Percentiles rank a stretch among this genome's conserved stretches.
These are phyloP conservation scores for Eriocheir sinensis DNA, from an alignment of 1,140 invertebrate species.

Conservation along the genomic window DNA sequence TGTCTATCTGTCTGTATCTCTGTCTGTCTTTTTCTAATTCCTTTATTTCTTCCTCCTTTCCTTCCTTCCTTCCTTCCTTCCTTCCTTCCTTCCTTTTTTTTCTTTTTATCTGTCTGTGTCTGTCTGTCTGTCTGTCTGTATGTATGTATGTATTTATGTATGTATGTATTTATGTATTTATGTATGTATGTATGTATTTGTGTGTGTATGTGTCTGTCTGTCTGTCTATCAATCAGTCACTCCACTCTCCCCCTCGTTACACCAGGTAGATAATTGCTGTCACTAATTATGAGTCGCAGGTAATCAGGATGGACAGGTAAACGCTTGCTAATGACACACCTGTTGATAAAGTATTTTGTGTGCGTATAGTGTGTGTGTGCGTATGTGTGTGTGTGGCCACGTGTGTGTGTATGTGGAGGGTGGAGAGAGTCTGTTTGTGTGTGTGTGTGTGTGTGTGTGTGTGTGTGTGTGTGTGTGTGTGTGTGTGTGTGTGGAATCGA, in stretches of 20 bases:
- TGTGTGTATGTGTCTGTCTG: too few species aligned
- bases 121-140: too few species aligned
- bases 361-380: constrained; percentile 32
- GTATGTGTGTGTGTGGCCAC: constrained; percentile 18
- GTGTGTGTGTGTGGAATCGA: background rate
- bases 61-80: background rate
- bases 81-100: constrained; percentile 29
- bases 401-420: background rate
- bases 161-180: too few species aligned
- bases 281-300: constrained; percentile 37
- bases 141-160: too few species aligned
- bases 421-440: background rate
- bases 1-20: too few species aligned
- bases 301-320: constrained; percentile 43
- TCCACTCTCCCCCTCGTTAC: constrained; percentile 23
- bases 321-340: constrained; percentile 42
- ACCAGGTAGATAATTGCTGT: constrained; percentile 39
- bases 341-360: background rate
- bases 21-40: background rate
- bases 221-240: too few species aligned
- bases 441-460: background rate
- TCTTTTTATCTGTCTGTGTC: too few species aligned
- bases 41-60: background rate
- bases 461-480: background rate
- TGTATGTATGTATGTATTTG: too few species aligned